phyloP scores from a whole-genome alignment of 2,797 vertebrate genomes.

The Anableps anableps region DNA sequence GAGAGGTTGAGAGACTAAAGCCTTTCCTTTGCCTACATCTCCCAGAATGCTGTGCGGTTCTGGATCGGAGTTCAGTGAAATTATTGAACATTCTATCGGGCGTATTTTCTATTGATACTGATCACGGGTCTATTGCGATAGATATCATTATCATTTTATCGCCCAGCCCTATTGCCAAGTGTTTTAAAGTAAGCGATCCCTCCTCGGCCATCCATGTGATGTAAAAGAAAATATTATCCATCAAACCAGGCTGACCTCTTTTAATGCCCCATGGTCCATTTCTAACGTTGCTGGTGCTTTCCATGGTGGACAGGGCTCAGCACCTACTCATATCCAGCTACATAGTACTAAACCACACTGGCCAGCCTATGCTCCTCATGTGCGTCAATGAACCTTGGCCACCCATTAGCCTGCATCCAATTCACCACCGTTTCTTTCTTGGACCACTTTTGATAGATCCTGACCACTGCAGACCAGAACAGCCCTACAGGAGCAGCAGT shows the following conservation, averaged over 20 bases:
- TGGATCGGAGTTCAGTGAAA: no score
- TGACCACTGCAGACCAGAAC: not conserved
- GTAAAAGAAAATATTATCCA: not conserved
- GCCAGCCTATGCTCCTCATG: not conserved
- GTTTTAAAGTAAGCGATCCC: not conserved
- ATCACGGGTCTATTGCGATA: no score
- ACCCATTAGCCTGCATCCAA: not conserved
- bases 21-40: no score
- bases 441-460: not conserved
- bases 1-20: no score
- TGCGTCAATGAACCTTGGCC: not conserved
- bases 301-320: not conserved
- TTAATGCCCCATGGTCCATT: not conserved
- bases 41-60: no score
- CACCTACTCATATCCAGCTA: not conserved
- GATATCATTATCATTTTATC: no score
- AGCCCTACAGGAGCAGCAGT: not conserved
- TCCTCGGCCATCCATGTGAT: not conserved
- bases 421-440: not conserved
- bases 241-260: not conserved
- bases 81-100: no score
- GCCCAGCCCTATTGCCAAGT: no score
- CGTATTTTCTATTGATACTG: no score
- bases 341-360: not conserved
- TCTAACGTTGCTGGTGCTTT: not conserved